These are phyloP conservation scores for Esperia sulphurella DNA, from an alignment of 2,888 invertebrate genomes.

Conservation along the genomic window DNA sequence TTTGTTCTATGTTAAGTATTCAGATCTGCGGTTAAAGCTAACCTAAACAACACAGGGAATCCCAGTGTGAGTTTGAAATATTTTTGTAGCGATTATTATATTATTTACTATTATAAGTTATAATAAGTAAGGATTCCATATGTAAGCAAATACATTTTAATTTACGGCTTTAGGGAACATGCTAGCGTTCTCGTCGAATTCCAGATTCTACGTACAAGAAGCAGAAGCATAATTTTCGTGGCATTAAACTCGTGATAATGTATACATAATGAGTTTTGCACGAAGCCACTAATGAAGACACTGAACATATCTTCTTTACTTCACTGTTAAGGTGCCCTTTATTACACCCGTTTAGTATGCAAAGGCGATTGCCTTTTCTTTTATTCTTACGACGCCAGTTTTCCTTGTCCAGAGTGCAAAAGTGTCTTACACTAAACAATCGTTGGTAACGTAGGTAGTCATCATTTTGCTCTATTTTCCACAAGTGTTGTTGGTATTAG, in stretches of 20 bases:
- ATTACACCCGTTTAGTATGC: constrained; percentile 31
- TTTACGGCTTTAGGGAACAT: no score
- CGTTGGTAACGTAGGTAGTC: no score
- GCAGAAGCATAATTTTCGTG: not conserved
- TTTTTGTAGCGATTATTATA: not conserved
- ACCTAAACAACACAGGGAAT: no score
- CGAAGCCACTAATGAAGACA: constrained; percentile 24
- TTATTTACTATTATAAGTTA: no score
- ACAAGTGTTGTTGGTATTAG: no score
- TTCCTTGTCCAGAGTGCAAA: not conserved
- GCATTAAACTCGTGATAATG: constrained; percentile 11
- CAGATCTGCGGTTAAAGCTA: no score
- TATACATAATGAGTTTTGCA: constrained; percentile 20
- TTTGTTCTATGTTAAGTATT: no score
- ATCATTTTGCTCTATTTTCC: no score
- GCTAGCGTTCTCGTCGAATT: constrained; percentile 3
- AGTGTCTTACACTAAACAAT: not conserved
- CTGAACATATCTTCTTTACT: constrained; percentile 10
- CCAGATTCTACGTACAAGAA: not conserved
- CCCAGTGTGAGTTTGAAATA: no score
- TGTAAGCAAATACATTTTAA: no score
- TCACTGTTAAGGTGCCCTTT: constrained; percentile 6
- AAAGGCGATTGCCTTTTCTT: not conserved
- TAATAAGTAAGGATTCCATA: no score
- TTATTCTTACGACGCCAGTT: not conserved